These are phyloP conservation scores for Gambelia wislizenii DNA, from an alignment of 2,797 vertebrate species.

Conservation along the genomic window DNA sequence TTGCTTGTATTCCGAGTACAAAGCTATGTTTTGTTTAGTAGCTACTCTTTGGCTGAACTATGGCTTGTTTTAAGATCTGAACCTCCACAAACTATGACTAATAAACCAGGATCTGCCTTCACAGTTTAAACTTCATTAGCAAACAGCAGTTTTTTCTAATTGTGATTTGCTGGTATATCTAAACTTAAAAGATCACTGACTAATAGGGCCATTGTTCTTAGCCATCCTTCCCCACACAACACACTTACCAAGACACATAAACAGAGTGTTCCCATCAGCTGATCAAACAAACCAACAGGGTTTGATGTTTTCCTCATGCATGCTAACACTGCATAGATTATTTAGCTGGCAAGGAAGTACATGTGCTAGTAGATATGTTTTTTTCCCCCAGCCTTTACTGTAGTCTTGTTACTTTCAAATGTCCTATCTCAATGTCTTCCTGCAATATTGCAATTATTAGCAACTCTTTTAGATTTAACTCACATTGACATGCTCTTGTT, in stretches of 20 bases:
- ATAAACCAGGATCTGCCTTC: background rate
- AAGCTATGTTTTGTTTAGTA: background rate
- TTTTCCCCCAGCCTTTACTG: background rate
- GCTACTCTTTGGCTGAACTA: background rate
- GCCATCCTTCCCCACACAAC: background rate
- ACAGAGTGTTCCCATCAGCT: background rate
- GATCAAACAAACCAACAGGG: background rate
- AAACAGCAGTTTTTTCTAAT: background rate
- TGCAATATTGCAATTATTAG: slow-evolving; percentile 10
- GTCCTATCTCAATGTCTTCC: background rate
- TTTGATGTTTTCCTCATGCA: too few species aligned
- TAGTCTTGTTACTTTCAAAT: slow-evolving; percentile 23
- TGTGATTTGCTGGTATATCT: background rate
- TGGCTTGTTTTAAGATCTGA: background rate
- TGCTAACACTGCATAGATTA: background rate
- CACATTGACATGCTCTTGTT: slow-evolving; percentile 38
- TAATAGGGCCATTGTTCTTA: background rate
- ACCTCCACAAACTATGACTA: background rate
- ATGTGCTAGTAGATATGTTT: slow-evolving; percentile 1
- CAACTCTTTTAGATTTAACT: slow-evolving; percentile 27
- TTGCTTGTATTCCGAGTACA: background rate
- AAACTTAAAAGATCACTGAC: background rate
- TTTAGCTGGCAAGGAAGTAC: background rate
- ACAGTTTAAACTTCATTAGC: background rate
- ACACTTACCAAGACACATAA: background rate